Base-by-base conservation (phyloP, 2,888 invertebrate genomes). In the Molorchus minor region DNA sequence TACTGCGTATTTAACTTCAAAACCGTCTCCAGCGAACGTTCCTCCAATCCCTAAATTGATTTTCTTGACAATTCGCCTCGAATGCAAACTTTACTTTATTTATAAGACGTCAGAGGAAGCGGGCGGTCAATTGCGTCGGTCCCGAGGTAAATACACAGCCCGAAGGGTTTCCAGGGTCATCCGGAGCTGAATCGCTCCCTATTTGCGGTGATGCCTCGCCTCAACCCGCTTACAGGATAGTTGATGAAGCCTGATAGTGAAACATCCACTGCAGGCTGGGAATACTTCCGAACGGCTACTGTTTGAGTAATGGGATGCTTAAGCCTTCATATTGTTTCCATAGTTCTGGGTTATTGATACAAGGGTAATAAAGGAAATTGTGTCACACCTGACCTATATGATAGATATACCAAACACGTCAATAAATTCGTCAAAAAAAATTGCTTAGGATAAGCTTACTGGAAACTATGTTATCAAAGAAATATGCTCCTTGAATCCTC, bases 41-140 rank as follows among this genome's bases (percentile, higher is more conserved):
- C 47, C 46, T 54, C 49, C 17, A 46, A 41, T 33, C 47, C 45
- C 35, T 33, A 47, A 52, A 61, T 61, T 52, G 56, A 61, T 61
- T 61, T 61, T 61, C 61, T 40, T 19, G 36, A 17, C 54, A 41
- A 61, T 57, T 61, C 57, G 49, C 56, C 19, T 47, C 49, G 56
- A 36, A 61, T 57, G 46, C 36, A 12, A 47, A 56, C 53, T 53
- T 61, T 52, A 36, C 47, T 49, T 44, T 56, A 46, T 53, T 57
- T 49, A 43, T 46, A 53, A 41, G 51, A 38, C 35, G 36, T 43
- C 3, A 16, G 40, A 15, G 35, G 53, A 45, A 38, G 10, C 49
- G 21, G 43, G 43, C 43, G 25, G 43, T 21, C 43, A 43, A 20
- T 13, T 10, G 7, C 21, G 33, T 15, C 35, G 12, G 33, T 33